Evolutionary conservation across 23 tunicate genomes (phyloP).

Genomic region (Trididemnum clinides): DNA sequence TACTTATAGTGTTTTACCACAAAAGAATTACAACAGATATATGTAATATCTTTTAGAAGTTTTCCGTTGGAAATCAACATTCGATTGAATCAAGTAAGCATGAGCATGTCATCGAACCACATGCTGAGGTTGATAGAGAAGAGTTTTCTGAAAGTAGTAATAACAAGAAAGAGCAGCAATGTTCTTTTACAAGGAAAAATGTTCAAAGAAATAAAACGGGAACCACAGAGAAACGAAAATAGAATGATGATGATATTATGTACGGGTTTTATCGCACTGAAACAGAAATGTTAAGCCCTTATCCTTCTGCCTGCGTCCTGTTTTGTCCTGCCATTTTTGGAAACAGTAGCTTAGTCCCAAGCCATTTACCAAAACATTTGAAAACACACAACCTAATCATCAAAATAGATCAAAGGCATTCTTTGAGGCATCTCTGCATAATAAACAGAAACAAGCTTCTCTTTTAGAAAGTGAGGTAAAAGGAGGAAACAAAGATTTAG

Average conservation of each 20-base stretch:
- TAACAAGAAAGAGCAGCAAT: conserved; percentile 4
- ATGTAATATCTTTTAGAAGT: not conserved
- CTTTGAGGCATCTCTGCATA: conserved; percentile 18
- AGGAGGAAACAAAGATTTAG: not conserved
- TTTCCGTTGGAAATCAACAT: not conserved
- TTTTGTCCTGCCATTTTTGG: conserved; percentile 17
- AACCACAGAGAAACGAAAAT: conserved; percentile 8
- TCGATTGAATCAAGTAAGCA: not conserved
- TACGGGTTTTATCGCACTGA: conserved; percentile 8
- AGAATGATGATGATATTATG: conserved; percentile 9
- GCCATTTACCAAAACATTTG: conserved; percentile 7
- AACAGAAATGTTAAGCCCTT: not conserved
- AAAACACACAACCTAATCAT: conserved; percentile 14
- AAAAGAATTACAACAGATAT: not conserved
- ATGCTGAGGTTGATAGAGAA: not conserved
- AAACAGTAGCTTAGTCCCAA: not conserved
- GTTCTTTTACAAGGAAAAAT: not conserved
- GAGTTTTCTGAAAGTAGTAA: conserved; percentile 4
- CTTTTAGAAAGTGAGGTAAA: conserved; percentile 2
- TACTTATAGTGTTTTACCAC: not conserved
- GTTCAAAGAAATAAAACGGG: conserved; percentile 10
- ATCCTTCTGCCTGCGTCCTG: not conserved
- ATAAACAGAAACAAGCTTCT: conserved; percentile 10
- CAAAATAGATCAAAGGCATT: conserved; percentile 10
- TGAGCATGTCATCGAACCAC: not conserved